Base-by-base conservation (phyloP, 2,888 invertebrate species). In the Pediacus dermestoides region DNA sequence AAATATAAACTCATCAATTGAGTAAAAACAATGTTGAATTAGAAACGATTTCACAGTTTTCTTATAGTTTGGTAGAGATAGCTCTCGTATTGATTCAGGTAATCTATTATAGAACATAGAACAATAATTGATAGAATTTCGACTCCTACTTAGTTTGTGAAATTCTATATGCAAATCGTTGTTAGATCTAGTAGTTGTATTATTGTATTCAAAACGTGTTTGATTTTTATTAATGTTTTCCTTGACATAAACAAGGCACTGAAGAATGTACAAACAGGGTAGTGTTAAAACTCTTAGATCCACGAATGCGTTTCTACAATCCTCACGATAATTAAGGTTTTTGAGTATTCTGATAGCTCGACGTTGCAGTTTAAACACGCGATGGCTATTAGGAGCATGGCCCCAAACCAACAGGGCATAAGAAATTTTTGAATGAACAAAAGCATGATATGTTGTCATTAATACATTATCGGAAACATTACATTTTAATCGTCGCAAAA, bases 291-390 rank as follows among this genome's bases (percentile, higher is more conserved):
- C 21, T 18, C 21, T n/a, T 7, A 18, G 21, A 7, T 18, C 21
- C 21, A 18, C 21, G n/a, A 18, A 18, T 7, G 21, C 21, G n/a
- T 18, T 18, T 18, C n/a, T 18, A 18, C 21, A 18, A 18, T 18
- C 21, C n/a, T 18, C 21, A 7, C n/a, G 21, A 18, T 18, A 18
- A 7, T 18, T 18, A n/a, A 18, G n/a, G n/a, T 18, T 6, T 18
- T 18, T 18, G n/a, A 18, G 6, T 18, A 18, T 18, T 18, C 21
- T 18, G 6, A 18, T 18, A 7, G 21, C 21, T 18, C 21, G 21
- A 18, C 21, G 21, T 18, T 18, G 21, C n/a, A 18, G n/a, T 18
- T 18, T 18, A 18, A 18, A 18, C n/a, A 18, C n/a, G 6, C 21
- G 21, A 7, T 18, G 21, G n/a, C 21, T 18, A n/a, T n/a, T 18